A percentile compares a stretch with the other conserved stretches of the same genome.
Evolutionary conservation across 1,140 invertebrate genomes (phyloP).

Genomic region (Cepaea nemoralis): DNA sequence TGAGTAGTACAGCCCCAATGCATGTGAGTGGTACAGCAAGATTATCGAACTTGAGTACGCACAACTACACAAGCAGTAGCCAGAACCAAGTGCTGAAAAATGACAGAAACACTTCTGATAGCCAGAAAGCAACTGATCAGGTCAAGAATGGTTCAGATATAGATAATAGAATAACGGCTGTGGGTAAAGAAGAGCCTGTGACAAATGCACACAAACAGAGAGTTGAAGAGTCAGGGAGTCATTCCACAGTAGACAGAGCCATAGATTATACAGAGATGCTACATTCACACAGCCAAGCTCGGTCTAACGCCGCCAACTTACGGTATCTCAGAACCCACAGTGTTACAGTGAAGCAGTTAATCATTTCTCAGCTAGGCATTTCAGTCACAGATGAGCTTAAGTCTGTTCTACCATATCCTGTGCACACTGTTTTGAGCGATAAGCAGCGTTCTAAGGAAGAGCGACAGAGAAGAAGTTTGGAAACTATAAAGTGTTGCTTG

Average conservation of each 20-base stretch:
- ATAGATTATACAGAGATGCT: background rate
- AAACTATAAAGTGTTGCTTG: background rate
- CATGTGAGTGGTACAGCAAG: too few relatives aligned
- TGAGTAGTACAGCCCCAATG: too few relatives aligned
- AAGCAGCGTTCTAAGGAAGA: background rate
- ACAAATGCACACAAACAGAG: background rate
- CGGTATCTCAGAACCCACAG: background rate
- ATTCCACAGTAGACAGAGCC: background rate
- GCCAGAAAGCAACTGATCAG: background rate
- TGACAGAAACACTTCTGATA: background rate
- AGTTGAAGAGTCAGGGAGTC: background rate
- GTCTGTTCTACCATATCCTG: background rate
- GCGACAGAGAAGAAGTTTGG: background rate
- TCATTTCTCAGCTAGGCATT: slow-evolving; percentile 2
- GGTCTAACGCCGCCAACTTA: background rate
- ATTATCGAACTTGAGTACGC: too few relatives aligned
- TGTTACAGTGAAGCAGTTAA: slow-evolving; percentile 8
- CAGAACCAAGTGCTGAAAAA: background rate
- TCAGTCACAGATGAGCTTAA: background rate
- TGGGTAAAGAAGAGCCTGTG: background rate
- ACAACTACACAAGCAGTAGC: background rate
- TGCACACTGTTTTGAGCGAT: background rate
- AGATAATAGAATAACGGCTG: background rate
- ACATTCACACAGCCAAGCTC: background rate
- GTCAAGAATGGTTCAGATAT: background rate